Evolutionary conservation across 2,888 invertebrate genomes (phyloP).

Genomic region (Axea sp.): DNA sequence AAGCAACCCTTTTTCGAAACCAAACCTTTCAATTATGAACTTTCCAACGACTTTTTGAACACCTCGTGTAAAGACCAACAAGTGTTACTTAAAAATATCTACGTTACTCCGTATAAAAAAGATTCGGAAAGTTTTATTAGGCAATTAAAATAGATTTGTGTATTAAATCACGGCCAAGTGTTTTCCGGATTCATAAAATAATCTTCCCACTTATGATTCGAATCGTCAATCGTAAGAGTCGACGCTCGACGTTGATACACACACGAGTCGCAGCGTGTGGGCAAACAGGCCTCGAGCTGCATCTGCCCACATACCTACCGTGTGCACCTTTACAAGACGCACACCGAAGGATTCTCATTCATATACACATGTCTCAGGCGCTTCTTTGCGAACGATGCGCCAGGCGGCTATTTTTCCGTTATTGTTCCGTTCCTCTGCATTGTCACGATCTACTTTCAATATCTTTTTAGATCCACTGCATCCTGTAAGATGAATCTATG

Average conservation of each 20-base stretch:
- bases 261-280: constrained; percentile 69
- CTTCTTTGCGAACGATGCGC: constrained; percentile 5
- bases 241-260: constrained; percentile 33
- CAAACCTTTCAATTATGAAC: too few relatives aligned
- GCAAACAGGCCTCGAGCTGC: constrained; percentile 72
- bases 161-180: constrained; percentile 4
- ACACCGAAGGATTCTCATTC: constrained; percentile 59
- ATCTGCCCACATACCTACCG: constrained; percentile 70
- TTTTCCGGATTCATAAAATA: constrained; percentile 56
- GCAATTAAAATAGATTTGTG: constrained; percentile 6
- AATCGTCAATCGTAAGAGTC: constrained; percentile 51
- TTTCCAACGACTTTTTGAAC: too few relatives aligned
- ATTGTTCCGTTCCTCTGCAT: constrained; percentile 15
- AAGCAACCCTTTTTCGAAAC: too few relatives aligned
- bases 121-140: too few relatives aligned
- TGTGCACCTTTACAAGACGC: constrained; percentile 33
- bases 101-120: too few relatives aligned
- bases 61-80: too few relatives aligned
- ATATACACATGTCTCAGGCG: constrained; percentile 35
- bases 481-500: neutral
- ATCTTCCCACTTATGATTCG: constrained; percentile 49
- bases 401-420: constrained; percentile 8
- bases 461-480: neutral
- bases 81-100: too few relatives aligned
- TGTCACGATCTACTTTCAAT: constrained; percentile 24